Base-by-base conservation (phyloP, 2,888 invertebrate genomes). In the Ryuthela nishihirai region DNA sequence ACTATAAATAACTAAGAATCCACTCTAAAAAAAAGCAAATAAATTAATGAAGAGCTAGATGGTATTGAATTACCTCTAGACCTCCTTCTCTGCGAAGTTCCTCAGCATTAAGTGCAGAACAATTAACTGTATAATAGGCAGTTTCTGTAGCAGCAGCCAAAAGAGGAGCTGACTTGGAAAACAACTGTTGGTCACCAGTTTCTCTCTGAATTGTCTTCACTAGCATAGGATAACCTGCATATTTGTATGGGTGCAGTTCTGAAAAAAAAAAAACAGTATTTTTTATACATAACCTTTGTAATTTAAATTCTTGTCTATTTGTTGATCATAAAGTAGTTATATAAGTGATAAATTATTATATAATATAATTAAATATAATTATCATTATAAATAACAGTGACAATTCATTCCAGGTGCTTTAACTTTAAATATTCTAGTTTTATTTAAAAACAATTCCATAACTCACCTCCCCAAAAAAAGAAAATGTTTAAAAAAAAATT, bases 201-300 rank as follows among this genome's bases (percentile, higher is more conserved):
- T 99, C 98, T 73, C 95, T 77, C 65, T 86, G 83, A 65, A 99
- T 94, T 2, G 98, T 98, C 75, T 92, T 88, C 46, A 99, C 88
- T 20, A 99, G 80, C 77, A 94, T 94, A 0, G 94, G 93, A 79
- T 99, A 99, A 10, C 99, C 99, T 54, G 99, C 94, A 78, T 99
- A 99, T 75, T 99, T 99, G 78, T 97, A 99, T 0, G 95, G 95
- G 49, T 88, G 83, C 34, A 99, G 78, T 60, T 88, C 92, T 87
- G 72, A 15, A 72, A 72, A 46, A 25, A 39, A 20, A 42, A 43
- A 20, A 9, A 43, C n/a, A 26, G 21, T 12, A 43, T 54, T 49
- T 25, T 23, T 20, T 17, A n/a, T n/a, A n/a, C n/a, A n/a, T n/a
- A n/a, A n/a, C n/a, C n/a, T n/a, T n/a, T n/a, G n/a, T n/a, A n/a